A percentile compares a stretch with the other conserved stretches of the same genome.
Evolutionary conservation across 2,113 vertebrate genomes (phyloP).

Genomic region (Rhipidura dahli): DNA sequence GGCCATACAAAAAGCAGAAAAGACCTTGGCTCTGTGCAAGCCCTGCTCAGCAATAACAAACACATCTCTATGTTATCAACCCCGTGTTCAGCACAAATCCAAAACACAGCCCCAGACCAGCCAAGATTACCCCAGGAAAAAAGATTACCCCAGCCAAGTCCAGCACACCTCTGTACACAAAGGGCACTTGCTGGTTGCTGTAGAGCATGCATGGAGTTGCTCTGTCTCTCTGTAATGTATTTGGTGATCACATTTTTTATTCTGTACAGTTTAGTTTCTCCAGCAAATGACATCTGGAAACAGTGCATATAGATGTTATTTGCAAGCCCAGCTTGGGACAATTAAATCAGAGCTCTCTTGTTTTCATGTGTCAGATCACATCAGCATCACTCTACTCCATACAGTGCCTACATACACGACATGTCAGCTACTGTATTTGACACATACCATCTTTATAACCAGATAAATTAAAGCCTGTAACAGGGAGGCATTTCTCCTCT

Average conservation of each 20-base stretch:
- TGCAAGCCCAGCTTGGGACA: background rate
- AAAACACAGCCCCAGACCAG: background rate
- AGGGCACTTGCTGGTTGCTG: background rate
- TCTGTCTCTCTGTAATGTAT: background rate
- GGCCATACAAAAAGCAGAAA: background rate
- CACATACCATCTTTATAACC: background rate
- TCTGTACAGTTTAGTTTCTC: background rate
- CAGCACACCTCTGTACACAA: background rate
- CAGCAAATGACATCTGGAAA: background rate
- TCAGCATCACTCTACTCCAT: background rate
- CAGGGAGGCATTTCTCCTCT: background rate
- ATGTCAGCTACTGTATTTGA: background rate
- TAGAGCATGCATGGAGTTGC: fast-evolving
- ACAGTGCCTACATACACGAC: background rate
- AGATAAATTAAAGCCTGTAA: background rate
- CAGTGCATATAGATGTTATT: background rate
- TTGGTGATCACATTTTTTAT: background rate
- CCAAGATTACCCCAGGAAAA: background rate
- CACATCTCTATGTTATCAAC: background rate
- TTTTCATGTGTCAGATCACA: background rate
- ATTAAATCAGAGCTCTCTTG: background rate
- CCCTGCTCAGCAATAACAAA: background rate
- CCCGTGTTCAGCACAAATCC: background rate
- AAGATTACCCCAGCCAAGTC: background rate
- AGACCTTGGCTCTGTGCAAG: background rate